Evolutionary conservation across 2,888 invertebrate species (phyloP).

Genomic region (Dermolepida albohirtum): DNA sequence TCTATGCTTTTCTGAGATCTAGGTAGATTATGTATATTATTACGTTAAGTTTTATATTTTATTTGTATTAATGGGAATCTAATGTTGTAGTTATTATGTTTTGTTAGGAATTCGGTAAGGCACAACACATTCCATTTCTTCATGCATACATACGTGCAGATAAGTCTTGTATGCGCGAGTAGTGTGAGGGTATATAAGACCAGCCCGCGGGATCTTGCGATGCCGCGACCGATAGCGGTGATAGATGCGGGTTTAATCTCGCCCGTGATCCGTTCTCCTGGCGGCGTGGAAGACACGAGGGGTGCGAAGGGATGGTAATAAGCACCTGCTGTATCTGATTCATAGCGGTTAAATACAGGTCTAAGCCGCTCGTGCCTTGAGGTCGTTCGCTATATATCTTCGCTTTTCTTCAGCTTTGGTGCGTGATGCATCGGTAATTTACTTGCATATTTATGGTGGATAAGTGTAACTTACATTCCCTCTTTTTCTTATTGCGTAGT

Average conservation of each 20-base stretch:
- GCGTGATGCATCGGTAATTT: slow-evolving; percentile 43
- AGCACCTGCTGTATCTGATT: slow-evolving; percentile 62
- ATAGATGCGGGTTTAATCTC: slow-evolving; percentile 52
- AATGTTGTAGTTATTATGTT: too few relatives aligned
- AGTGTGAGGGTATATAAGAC: slow-evolving; percentile 24
- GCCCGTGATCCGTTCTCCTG: slow-evolving; percentile 41
- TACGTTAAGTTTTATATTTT: too few relatives aligned
- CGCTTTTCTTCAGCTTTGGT: slow-evolving; percentile 44
- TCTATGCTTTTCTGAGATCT: too few relatives aligned
- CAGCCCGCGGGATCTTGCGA: slow-evolving; percentile 44
- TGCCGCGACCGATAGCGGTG: slow-evolving; percentile 50
- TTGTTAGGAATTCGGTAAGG: too few relatives aligned
- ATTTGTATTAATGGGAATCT: too few relatives aligned
- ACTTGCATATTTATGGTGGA: slow-evolving; percentile 40
- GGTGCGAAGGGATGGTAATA: slow-evolving; percentile 54
- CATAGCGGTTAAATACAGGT: slow-evolving; percentile 61
- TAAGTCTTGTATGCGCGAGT: neutral
- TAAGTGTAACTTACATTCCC: slow-evolving; percentile 30
- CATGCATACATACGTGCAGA: too few relatives aligned
- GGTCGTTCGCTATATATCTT: slow-evolving; percentile 43
- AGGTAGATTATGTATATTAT: too few relatives aligned
- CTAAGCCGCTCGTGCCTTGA: slow-evolving; percentile 54
- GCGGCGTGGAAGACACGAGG: slow-evolving; percentile 43
- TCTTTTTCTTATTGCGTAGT: slow-evolving; percentile 10
- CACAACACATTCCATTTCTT: too few relatives aligned